These are phyloP conservation scores for Hyposoter didymator DNA, from an alignment of 2,888 invertebrate genomes.

Conservation along the genomic window DNA sequence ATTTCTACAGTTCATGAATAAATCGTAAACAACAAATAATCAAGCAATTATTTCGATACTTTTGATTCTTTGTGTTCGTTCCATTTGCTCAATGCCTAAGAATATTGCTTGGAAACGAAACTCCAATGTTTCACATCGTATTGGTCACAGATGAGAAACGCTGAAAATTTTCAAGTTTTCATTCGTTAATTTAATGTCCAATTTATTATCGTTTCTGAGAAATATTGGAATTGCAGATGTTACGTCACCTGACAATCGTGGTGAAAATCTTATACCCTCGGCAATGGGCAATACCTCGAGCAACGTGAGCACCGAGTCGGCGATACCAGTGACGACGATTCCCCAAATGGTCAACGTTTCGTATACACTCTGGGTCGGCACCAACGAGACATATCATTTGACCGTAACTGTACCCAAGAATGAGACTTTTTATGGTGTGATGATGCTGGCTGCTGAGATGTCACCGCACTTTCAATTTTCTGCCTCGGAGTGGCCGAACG, in stretches of 20 bases:
- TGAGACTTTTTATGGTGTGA: conserved; percentile 89
- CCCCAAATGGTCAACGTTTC: conserved; percentile 87
- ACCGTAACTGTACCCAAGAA: conserved; percentile 91
- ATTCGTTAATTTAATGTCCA: too few species aligned
- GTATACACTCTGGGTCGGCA: conserved; percentile 95
- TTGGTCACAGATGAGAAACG: too few species aligned
- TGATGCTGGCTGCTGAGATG: conserved; percentile 93
- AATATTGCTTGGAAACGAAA: not conserved
- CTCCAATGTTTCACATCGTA: too few species aligned
- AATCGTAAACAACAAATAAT: not conserved
- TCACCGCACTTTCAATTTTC: conserved; percentile 90
- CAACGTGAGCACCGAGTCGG: conserved; percentile 60
- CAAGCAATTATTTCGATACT: not conserved
- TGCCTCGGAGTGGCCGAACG: conserved; percentile 96
- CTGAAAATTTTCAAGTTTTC: too few species aligned
- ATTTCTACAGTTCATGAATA: not conserved
- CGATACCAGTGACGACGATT: conserved; percentile 62
- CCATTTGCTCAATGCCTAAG: not conserved
- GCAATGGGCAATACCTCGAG: conserved; percentile 61
- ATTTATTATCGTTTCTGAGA: not conserved
- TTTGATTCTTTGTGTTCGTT: not conserved
- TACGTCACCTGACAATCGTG: conserved; percentile 71
- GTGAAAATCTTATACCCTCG: conserved; percentile 68
- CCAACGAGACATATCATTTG: conserved; percentile 92
- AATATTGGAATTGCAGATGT: conserved; percentile 62